Evolutionary conservation across 2,113 vertebrate genomes (phyloP), one percentile per base, ranked within the genome.

Genomic region (Pan paniscus): DNA sequence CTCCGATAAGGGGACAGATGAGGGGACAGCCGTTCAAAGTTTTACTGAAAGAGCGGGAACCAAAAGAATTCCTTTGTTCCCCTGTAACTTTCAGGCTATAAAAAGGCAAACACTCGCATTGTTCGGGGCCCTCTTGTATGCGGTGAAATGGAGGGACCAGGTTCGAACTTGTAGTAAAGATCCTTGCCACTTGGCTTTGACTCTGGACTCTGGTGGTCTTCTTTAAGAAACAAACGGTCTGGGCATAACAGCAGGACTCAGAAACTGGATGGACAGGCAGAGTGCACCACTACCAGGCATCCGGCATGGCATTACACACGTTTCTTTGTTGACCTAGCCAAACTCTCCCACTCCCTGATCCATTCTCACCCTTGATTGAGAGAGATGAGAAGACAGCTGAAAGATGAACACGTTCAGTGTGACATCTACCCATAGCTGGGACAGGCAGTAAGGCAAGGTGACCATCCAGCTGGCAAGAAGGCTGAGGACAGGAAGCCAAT

Each of bases 391-490:
- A 80, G 48, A 80, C 35, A 81, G 79, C 4, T 40, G 46, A 81
- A 52, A 46, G n/a, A 64, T 17, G 25, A 72, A 57, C 67, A 59
- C 68, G 25, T 73, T 85, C 72, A 61, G 20, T 6, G 40, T 93
- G 52, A 90, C 79, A 89, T 81, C 83, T 76, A 25, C 38, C 81
- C n/a, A 30, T 20, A 93, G 81, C 85, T 94, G 79, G 32, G 76
- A 57, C 88, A 76, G 85, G 64, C 20, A 16, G 40, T 55, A 43
- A 68, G 78, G 48, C 64, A 83, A 96, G 93, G 93, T 2, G 32
- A 80, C 20, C 40, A 76, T 68, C 89, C 89, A 92, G 57, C 88
- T 95, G 93, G 94, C 93, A 85, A 18, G 55, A 78, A 92, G 32
- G 46, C 27, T 40, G 40, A 46, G 35, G 81, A 94, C 50, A 52